Conservation (phyloP, 2,113 vertebrate species). For the Dasyurus viverrinus region DNA sequence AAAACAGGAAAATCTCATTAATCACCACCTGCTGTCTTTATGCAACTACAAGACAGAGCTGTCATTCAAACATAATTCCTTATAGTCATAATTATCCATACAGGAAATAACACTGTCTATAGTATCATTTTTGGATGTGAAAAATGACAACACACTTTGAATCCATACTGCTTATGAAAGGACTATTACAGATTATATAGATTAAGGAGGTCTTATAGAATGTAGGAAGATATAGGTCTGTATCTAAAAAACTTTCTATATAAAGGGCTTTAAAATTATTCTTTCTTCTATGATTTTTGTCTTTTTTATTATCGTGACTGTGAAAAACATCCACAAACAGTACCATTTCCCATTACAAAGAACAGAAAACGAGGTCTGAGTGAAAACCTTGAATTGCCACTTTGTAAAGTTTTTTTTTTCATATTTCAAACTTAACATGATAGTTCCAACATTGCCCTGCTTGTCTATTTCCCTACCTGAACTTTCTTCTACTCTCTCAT, state of each 20-base stretch:
- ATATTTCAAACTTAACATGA: neutral
- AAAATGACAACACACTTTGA: neutral
- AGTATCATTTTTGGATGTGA: neutral
- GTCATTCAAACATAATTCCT: neutral
- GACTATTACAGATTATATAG: neutral
- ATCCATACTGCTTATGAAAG: neutral
- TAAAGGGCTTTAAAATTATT: neutral
- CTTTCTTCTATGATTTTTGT: neutral
- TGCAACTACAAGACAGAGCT: neutral
- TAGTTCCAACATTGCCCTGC: neutral
- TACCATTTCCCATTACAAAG: neutral
- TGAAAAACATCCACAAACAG: neutral
- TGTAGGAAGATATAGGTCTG: neutral
- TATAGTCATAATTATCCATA: neutral
- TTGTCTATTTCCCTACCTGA: neutral
- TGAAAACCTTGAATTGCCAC: neutral
- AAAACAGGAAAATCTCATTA: neutral
- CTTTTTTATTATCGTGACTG: neutral
- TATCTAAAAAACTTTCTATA: neutral
- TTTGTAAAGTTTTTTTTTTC: neutral
- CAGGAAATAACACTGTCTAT: neutral
- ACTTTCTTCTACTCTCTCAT: neutral
- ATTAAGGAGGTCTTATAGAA: neutral
- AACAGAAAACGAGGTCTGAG: neutral
- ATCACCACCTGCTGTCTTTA: neutral